Evolutionary conservation across 1,140 invertebrate species (phyloP).

Genomic region (Conus ventricosus): DNA sequence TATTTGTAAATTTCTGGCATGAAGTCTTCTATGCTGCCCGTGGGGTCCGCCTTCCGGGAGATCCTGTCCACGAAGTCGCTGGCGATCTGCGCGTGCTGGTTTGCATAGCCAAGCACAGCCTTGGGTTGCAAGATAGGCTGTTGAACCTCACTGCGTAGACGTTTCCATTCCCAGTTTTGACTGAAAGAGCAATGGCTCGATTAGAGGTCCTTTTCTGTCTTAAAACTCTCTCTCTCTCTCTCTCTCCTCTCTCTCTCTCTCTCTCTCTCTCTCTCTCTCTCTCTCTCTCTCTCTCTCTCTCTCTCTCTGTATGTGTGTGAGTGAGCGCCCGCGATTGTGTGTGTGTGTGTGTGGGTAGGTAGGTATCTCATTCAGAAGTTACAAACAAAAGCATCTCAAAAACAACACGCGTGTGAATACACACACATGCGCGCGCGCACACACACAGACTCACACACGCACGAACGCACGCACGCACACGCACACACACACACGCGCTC

Average conservation of each 20-base stretch:
- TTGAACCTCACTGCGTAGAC: conserved; percentile 82
- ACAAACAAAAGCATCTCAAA: too few species aligned
- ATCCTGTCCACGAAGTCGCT: conserved; percentile 79
- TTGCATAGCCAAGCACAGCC: conserved; percentile 82
- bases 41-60: conserved; percentile 26
- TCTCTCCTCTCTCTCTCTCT: not conserved
- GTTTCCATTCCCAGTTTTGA: conserved; percentile 90
- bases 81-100: conserved; percentile 80
- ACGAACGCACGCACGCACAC: too few species aligned
- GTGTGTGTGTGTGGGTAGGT: too few species aligned
- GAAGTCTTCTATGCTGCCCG: conserved; percentile 78
- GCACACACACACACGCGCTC: too few species aligned
- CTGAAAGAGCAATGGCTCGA: conserved; percentile 73
- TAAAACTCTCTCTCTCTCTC: not conserved
- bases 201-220: not conserved
- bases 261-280: not conserved
- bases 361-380: too few species aligned
- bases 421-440: too few species aligned
- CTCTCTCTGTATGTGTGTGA: not conserved
- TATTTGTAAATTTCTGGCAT: conserved; percentile 84
- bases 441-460: too few species aligned
- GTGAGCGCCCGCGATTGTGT: too few species aligned
- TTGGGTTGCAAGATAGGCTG: conserved; percentile 84
- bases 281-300: not conserved
- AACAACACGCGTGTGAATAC: too few species aligned